These are phyloP conservation scores for Aleiodes leptofemur DNA, from an alignment of 2,888 invertebrate genomes.

Conservation along the genomic window DNA sequence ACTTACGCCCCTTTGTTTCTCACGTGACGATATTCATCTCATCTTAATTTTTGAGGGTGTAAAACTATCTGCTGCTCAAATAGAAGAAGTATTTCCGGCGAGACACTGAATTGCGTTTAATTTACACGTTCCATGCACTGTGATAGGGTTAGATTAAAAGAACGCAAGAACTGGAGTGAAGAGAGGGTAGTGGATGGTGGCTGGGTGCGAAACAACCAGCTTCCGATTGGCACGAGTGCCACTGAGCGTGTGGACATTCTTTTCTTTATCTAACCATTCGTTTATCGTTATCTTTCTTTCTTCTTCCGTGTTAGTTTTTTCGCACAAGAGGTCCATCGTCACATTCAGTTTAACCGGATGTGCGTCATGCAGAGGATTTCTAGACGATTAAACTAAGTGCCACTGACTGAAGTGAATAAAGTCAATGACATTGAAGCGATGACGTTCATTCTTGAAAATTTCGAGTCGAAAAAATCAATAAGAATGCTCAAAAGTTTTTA, in stretches of 20 bases:
- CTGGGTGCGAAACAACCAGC: slow-evolving; percentile 63
- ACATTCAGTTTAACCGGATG: slow-evolving; percentile 69
- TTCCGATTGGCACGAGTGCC: slow-evolving; percentile 70
- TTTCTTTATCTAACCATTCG: slow-evolving; percentile 46
- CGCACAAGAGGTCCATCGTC: slow-evolving; percentile 65
- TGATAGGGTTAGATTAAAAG: slow-evolving; percentile 14
- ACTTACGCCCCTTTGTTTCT: too few relatives aligned
- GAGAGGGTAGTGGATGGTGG: slow-evolving; percentile 43
- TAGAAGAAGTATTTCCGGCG: slow-evolving; percentile 48
- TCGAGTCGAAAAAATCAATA: slow-evolving; percentile 23
- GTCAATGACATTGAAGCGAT: slow-evolving; percentile 29
- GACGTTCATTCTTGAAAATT: not conserved
- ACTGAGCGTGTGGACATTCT: slow-evolving; percentile 17
- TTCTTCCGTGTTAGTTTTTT: slow-evolving; percentile 58
- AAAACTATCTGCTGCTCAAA: not conserved
- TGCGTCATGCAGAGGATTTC: slow-evolving; percentile 73
- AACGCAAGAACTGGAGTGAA: not conserved
- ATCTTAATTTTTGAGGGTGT: not conserved
- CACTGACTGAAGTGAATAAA: not conserved
- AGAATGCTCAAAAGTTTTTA: slow-evolving; percentile 4
- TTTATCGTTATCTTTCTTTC: slow-evolving; percentile 48
- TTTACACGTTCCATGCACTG: slow-evolving; percentile 43
- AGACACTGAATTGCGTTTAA: slow-evolving; percentile 64
- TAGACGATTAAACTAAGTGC: slow-evolving; percentile 71
- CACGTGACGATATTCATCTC: too few relatives aligned